Percentiles rank a stretch among this genome's conserved stretches.
phyloP scores from a whole-genome alignment of 2,113 vertebrate species.

The Percina caprodes region DNA sequence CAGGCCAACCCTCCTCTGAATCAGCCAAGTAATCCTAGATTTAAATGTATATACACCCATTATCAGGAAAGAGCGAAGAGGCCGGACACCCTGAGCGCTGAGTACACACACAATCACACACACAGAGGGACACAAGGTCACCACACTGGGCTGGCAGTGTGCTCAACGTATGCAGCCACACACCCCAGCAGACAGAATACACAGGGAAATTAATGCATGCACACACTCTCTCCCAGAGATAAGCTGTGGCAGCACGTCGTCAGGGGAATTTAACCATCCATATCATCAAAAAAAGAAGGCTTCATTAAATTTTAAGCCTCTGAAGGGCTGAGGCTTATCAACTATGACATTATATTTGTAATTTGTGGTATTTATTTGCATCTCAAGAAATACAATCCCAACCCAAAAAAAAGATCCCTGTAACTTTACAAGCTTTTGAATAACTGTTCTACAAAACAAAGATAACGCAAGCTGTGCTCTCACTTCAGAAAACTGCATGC shows the following conservation, averaged over 20 bases:
- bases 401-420: not conserved
- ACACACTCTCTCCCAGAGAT: conserved; percentile 75
- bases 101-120: conserved; percentile 55
- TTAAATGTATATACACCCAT: conserved; percentile 72
- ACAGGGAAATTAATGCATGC: conserved; percentile 79
- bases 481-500: conserved; percentile 24
- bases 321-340: conserved; percentile 54
- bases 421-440: conserved; percentile 37
- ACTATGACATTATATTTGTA: conserved; percentile 51
- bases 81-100: conserved; percentile 32
- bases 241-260: conserved; percentile 71
- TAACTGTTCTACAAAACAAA: conserved; percentile 46
- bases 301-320: conserved; percentile 64
- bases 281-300: conserved; percentile 69
- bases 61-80: conserved; percentile 57
- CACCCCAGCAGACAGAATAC: conserved; percentile 70
- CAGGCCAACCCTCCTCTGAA: conserved; percentile 41
- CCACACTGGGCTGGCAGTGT: conserved; percentile 66
- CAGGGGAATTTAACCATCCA: conserved; percentile 70
- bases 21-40: conserved; percentile 71
- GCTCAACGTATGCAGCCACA: conserved; percentile 82
- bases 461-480: conserved; percentile 31
- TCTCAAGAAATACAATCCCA: conserved; percentile 36
- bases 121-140: conserved; percentile 68
- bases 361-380: conserved; percentile 59